Evolutionary conservation across 2,113 vertebrate species (phyloP), one percentile per base, ranked within the genome.

Genomic region (Alexandromys fortis): DNA sequence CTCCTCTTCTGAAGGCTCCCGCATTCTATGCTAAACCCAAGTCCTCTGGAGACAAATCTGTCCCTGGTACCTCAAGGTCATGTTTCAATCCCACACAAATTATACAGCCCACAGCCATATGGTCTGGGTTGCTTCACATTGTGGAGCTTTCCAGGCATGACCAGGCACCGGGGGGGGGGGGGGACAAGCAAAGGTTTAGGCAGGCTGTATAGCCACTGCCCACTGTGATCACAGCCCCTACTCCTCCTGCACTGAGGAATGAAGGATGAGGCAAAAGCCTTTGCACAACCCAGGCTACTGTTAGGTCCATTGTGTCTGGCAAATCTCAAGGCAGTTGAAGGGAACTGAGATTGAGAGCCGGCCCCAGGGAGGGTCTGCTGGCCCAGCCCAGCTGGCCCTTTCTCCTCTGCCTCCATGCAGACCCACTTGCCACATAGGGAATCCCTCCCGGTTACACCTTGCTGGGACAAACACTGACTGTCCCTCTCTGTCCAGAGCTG

Each of bases 401-500:
- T 17, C 33, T 13, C 38, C 61, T 7, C 0, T 5, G 9, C 19
- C 58, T 13, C 30, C 63, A 22, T 19, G 58, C 17, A 19, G 9
- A 6, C 35, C 12, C 12, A 28, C 70, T 3, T 49, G 22, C 42
- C 55, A 24, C 85, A 67, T 12, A 58, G 47, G 24, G n/a, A 22
- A 16, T 1, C 1, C 0, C 6, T 9, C 33, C 1, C 70, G 16
- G 11, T 7, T 16, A 4, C 8, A 8, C 14, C 21, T 2, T 21
- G 16, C 0, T 1, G 14, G 21, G 30, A 35, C 47, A 19, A 13
- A 47, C 33, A 49, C 73, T 95, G 77, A 97, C 67, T 24, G 2
- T 75, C 35, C 12, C 35, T 82, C 83, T 89, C 82, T 88, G 28
- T 47, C 30, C 90, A 98, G 98, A 61, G n/a, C 3, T 95, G 14